These are phyloP conservation scores for Bombus balteatus DNA, from an alignment of 1,140 invertebrate species.

Conservation along the genomic window DNA sequence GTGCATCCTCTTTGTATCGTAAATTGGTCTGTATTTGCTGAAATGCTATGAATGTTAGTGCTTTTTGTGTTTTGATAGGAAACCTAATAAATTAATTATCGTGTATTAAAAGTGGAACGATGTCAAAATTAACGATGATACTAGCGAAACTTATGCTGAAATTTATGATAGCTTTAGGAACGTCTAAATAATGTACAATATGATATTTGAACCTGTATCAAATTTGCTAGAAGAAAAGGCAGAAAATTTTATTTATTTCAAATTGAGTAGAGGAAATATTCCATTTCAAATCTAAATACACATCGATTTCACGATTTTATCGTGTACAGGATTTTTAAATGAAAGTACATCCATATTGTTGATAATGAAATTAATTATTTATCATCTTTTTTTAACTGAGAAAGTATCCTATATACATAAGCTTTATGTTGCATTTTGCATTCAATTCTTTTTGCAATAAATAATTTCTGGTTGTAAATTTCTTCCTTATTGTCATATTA, in stretches of 20 bases:
- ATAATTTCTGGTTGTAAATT: constrained; percentile 40
- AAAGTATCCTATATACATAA: constrained; percentile 8
- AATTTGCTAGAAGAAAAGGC: not conserved
- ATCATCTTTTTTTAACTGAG: not conserved
- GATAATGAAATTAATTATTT: not conserved
- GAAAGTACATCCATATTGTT: too few relatives aligned
- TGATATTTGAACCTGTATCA: not conserved
- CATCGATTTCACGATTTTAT: not conserved
- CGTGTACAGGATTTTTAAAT: not conserved
- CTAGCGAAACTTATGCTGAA: not conserved
- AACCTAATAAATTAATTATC: not conserved
- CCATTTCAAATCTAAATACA: too few relatives aligned
- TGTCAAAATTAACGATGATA: not conserved
- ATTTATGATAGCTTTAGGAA: not conserved
- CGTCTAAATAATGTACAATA: not conserved
- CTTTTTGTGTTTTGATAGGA: not conserved
- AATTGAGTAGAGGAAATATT: too few relatives aligned
- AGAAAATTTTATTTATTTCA: not conserved
- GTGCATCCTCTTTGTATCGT: not conserved
- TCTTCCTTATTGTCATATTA: constrained; percentile 21
- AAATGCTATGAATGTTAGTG: not conserved
- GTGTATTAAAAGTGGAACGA: not conserved
- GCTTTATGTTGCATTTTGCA: constrained; percentile 20
- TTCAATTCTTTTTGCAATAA: constrained; percentile 54
- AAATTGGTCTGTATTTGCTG: not conserved